Percentiles rank a stretch among this genome's conserved stretches.
Evolutionary conservation across 1,140 invertebrate species (phyloP).

Genomic region (Batillaria attramentaria): DNA sequence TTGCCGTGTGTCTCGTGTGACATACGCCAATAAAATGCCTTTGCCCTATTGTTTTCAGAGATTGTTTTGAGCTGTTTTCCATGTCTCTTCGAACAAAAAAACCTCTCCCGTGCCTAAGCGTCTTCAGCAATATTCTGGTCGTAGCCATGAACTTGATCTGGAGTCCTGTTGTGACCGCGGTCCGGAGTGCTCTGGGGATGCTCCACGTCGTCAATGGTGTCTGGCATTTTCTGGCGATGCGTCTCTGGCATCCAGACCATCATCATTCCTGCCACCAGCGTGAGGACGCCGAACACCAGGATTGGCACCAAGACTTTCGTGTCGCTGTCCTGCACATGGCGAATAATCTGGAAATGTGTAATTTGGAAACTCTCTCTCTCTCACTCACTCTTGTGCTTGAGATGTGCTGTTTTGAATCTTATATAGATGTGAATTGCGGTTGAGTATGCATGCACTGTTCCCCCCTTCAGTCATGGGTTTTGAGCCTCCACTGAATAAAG

Average conservation of each 20-base stretch:
- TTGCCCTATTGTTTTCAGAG: not conserved
- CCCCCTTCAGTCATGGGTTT: too few relatives aligned
- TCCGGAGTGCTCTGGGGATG: not conserved
- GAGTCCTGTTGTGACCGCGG: too few relatives aligned
- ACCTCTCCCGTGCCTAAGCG: not conserved
- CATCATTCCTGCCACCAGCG: conserved; percentile 45
- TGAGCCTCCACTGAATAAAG: too few relatives aligned
- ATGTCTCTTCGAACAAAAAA: not conserved
- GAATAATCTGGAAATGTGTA: too few relatives aligned
- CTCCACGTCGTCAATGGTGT: conserved; percentile 53
- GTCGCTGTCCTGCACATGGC: conserved; percentile 14
- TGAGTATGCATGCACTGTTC: too few relatives aligned
- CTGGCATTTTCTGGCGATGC: conserved; percentile 47
- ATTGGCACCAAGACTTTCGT: conserved; percentile 39
- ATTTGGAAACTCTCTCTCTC: too few relatives aligned
- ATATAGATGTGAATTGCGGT: too few relatives aligned
- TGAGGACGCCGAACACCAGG: conserved; percentile 49
- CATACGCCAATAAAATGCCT: too few relatives aligned
- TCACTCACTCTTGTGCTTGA: too few relatives aligned
- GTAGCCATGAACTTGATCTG: not conserved
- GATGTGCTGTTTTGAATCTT: too few relatives aligned
- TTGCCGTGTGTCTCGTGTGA: too few relatives aligned
- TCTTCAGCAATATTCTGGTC: too few relatives aligned
- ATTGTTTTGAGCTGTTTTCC: not conserved
- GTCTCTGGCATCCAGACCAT: conserved; percentile 53